Base-by-base conservation (phyloP, 1,140 invertebrate genomes). In the Hetaerina americana region DNA sequence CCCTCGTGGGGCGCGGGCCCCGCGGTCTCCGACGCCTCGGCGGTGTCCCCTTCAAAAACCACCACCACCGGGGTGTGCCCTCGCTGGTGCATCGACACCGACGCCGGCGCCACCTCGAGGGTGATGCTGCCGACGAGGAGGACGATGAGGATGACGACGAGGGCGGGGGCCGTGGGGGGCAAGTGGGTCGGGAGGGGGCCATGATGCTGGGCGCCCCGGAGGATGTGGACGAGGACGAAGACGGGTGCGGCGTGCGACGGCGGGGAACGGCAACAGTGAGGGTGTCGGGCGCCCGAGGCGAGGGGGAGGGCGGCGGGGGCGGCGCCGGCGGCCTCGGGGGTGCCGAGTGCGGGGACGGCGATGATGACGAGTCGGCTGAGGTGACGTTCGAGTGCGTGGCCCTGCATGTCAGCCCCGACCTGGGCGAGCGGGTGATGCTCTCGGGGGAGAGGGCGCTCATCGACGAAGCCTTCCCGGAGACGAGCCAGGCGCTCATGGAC, bases 391-490 rank as follows among this genome's bases (percentile, higher is more conserved):
- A 95, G 77, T 94, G 93, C 79, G 87, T 96, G 0, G 92, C 92
- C 0, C 84, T 96, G 12, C 92, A 94, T 82, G 89, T 95, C 66
- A 93, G 90, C 76, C 94, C 94, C 0, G 94, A 96, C 79, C 83
- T 96, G 18, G 93, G 93, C 0, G 93, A 95, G 77, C 80, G 93
- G 68, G 91, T 95, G 31, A 92, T 93, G 87, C 82, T 95, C 0
- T 93, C 90, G 68, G 92, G 92, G 0, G 92, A 93, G 73, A 84
- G 91, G 27, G 83, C 85, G 2, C 82, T 94, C 3, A 83, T 94
- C n/a, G 90, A 93, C 78, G 90, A 92, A 77, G 78, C 92, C 26
- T 96, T 96, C 78, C 93, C 94, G 0, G 93, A 96, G 80, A 92
- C 93, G 15, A 90, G 88, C 73, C 90, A 94, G 77, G 91, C 90